Base-by-base conservation (phyloP, 2,797 vertebrate genomes). In the Leptoclinus maculatus region DNA sequence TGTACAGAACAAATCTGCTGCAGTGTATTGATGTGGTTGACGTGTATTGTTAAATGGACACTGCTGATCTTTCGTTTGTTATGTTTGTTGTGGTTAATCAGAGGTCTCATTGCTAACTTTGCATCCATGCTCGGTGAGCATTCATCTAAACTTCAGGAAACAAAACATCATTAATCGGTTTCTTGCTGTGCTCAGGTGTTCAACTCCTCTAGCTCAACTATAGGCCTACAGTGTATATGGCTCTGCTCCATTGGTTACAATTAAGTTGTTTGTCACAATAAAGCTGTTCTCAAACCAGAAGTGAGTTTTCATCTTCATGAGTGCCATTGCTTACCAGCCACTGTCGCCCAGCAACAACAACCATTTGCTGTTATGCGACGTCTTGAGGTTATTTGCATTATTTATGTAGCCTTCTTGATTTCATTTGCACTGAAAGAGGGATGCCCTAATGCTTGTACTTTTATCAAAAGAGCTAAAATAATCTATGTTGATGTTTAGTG, bases 381-480 rank as follows among this genome's bases (percentile, higher is more conserved):
- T 91, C 84, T 90, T 91, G 69, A 83, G 83, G 78, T 89, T 45
- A 87, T 90, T 91, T 93, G 84, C 82, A 92, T 91, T 87, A 90
- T 90, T 91, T 86, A 87, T 89, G 67, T 76, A 70, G 78, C 71
- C 63, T 74, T 90, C 74, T 83, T 86, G 71, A 82, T 84, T 84
- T 88, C 13, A 84, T 90, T 85, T 85, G 74, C 71, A 86, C 87
- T 74, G 74, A 74, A 82, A 80, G 60, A 80, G 27, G 56, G 71
- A 79, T 70, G 36, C 8, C 65, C 58, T 1, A 13, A 11, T 78
- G 54, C 66, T 41, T 43, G 67, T 68, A 41, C 21, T 63, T 68
- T 56, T 25, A 25, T 14, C 56, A 71, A 11, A 65, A 56, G 62
- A 84, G 21, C n/a, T 21, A 32, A 3, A 54, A 71, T 53, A 43